Percentiles rank a stretch among this genome's conserved stretches.
Evolutionary conservation across 2,888 invertebrate genomes (phyloP).

Genomic region (Lottia scabra): DNA sequence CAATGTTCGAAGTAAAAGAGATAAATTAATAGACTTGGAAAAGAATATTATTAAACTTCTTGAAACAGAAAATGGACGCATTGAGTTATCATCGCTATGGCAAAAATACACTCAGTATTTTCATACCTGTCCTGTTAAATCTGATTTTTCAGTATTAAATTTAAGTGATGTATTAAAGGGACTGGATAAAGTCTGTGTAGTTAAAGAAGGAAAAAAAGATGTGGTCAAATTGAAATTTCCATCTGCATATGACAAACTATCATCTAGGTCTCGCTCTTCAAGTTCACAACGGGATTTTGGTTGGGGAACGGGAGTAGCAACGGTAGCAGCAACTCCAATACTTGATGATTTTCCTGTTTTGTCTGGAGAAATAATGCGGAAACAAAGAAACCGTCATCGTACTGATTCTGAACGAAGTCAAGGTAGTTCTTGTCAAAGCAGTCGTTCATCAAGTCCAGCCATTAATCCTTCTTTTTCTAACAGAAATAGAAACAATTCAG

Average conservation of each 20-base stretch:
- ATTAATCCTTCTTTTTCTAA: too few species aligned
- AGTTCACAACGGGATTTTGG: background rate
- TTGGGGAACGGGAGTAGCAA: background rate
- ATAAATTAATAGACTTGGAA: constrained; percentile 9
- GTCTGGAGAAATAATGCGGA: too few species aligned
- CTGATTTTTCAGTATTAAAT: constrained; percentile 15
- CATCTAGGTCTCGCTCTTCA: background rate
- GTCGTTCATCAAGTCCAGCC: too few species aligned
- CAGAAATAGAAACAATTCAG: background rate
- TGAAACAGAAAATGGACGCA: constrained; percentile 5
- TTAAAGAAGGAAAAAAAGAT: background rate
- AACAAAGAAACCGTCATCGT: too few species aligned
- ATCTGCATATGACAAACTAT: too few species aligned
- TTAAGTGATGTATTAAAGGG: constrained; percentile 16
- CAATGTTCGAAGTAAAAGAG: background rate
- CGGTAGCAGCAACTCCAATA: background rate
- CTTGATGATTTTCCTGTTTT: background rate
- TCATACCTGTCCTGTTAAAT: background rate
- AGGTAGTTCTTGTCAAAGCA: too few species aligned
- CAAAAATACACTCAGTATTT: constrained; percentile 3
- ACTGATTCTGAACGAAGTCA: too few species aligned
- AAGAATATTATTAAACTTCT: constrained; percentile 7
- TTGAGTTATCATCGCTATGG: background rate
- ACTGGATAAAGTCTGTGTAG: constrained; percentile 11
- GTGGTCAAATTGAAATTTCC: too few species aligned